Evolutionary conservation across 2,113 vertebrate genomes (phyloP).

Genomic region (Hyaena hyaena): DNA sequence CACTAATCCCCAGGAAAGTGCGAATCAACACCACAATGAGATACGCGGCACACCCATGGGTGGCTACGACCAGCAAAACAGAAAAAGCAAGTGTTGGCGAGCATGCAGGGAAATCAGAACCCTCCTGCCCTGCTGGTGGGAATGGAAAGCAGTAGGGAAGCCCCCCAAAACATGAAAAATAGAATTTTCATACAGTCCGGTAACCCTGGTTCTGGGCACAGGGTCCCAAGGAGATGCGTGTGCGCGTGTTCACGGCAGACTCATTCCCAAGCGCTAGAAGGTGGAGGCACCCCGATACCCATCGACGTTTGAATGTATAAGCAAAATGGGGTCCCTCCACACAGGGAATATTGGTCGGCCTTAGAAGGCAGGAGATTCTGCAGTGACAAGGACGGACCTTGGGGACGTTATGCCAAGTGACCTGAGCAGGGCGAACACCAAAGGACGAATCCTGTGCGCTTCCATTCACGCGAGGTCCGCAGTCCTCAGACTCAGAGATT

Average conservation of each 20-base stretch:
- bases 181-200: not conserved
- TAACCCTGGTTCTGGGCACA: not conserved
- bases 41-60: rapidly evolving
- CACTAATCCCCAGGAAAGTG: not conserved
- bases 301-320: rapidly evolving
- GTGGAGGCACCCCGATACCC: not conserved
- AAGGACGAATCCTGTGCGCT: not conserved
- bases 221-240: not conserved
- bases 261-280: not conserved
- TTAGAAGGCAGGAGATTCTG: not conserved
- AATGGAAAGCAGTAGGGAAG: too few species aligned
- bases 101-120: not conserved
- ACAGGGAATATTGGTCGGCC: rapidly evolving
- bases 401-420: rapidly evolving
- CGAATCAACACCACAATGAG: not conserved
- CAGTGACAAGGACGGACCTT: rapidly evolving
- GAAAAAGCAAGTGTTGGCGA: not conserved
- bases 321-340: rapidly evolving
- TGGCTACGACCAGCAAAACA: not conserved
- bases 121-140: not conserved
- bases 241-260: not conserved
- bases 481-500: not conserved
- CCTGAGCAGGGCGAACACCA: rapidly evolving
- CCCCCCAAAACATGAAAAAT: not conserved
- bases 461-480: not conserved